Evolutionary conservation across 2,888 invertebrate genomes (phyloP).

Genomic region (Copidosoma aretas): DNA sequence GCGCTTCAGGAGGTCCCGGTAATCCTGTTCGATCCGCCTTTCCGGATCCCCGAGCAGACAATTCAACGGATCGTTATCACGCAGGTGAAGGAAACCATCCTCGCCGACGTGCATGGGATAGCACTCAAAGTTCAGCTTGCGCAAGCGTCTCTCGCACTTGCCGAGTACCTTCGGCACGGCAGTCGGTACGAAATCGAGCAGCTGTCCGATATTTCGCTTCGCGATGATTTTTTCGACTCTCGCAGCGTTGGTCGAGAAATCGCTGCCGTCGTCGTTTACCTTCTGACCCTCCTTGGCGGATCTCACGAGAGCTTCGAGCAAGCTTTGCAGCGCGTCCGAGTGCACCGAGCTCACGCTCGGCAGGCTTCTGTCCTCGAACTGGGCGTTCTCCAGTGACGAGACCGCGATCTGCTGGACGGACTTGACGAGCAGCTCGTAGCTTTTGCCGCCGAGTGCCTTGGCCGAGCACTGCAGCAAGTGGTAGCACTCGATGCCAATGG

Average conservation of each 20-base stretch:
- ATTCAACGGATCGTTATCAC: background rate
- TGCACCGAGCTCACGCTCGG: background rate
- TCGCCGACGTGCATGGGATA: too few relatives aligned
- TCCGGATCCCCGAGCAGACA: background rate
- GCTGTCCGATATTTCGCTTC: too few relatives aligned
- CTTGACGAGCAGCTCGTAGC: slow-evolving; percentile 46
- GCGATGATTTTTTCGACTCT: too few relatives aligned
- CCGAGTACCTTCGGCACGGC: background rate
- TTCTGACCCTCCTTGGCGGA: too few relatives aligned
- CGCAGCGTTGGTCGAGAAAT: too few relatives aligned
- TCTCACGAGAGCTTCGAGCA: too few relatives aligned
- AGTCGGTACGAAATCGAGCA: too few relatives aligned
- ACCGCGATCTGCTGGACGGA: slow-evolving; percentile 48
- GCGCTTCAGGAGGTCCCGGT: background rate
- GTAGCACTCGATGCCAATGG: slow-evolving; percentile 53
- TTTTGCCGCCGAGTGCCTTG: slow-evolving; percentile 39
- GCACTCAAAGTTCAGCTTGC: background rate
- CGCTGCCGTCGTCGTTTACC: too few relatives aligned
- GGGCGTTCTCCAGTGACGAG: background rate
- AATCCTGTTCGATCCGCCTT: background rate
- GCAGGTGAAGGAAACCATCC: too few relatives aligned
- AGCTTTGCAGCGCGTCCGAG: background rate
- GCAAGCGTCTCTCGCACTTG: background rate
- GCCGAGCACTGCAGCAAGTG: slow-evolving; percentile 45
- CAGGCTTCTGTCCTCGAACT: background rate